These are phyloP conservation scores for Caenorhabditis remanei DNA, from an alignment of 1,140 invertebrate species.

Conservation along the genomic window DNA sequence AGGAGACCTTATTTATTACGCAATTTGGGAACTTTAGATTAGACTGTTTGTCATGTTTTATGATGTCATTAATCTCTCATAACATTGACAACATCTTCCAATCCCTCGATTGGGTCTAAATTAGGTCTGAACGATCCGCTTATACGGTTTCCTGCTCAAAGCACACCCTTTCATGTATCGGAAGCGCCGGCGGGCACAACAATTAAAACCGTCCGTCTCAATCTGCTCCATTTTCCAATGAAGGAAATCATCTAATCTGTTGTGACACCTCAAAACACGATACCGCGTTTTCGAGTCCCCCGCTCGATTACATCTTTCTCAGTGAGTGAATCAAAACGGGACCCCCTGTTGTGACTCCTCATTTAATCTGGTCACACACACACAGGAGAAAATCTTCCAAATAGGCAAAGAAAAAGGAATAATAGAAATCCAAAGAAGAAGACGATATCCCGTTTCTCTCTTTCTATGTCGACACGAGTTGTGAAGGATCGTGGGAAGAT, in stretches of 20 bases:
- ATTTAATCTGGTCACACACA: background rate
- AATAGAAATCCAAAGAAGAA: background rate
- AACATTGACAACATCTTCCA: background rate
- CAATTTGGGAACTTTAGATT: constrained; percentile 35
- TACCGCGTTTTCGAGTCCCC: constrained; percentile 1
- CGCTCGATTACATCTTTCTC: constrained; percentile 30
- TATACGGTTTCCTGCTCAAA: constrained; percentile 52
- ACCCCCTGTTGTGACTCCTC: constrained; percentile 7
- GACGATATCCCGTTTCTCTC: constrained; percentile 42
- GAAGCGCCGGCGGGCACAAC: constrained; percentile 38
- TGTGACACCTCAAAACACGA: constrained; percentile 54
- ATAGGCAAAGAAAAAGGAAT: background rate
- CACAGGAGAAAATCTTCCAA: background rate
- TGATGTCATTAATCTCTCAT: constrained; percentile 13
- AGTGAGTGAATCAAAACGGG: background rate
- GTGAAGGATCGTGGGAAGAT: constrained; percentile 56
- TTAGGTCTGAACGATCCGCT: constrained; percentile 16
- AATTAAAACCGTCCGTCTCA: constrained; percentile 9
- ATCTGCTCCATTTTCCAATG: constrained; percentile 18
- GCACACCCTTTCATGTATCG: constrained; percentile 37
- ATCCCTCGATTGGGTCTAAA: no score
- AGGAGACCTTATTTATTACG: constrained; percentile 34
- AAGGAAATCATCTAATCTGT: constrained; percentile 24
- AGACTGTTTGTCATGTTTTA: background rate
- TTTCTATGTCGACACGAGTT: constrained; percentile 30